Conservation (phyloP, 2,113 vertebrate species). For the Gobiocypris rarus region DNA sequence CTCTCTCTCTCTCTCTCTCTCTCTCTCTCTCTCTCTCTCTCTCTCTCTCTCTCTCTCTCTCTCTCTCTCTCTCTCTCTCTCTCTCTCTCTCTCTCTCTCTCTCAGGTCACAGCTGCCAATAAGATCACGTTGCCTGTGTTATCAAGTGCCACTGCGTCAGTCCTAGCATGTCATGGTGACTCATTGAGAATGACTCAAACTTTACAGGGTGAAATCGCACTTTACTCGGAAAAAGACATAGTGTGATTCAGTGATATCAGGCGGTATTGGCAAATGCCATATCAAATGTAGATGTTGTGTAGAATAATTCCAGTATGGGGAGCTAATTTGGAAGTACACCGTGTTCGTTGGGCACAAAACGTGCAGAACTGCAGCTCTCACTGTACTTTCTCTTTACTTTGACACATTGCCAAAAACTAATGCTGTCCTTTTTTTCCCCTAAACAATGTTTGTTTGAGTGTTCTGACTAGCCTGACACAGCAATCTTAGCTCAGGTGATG, state of each 20-base stretch:
- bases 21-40: not conserved
- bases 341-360: not conserved
- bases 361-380: constrained; percentile 48
- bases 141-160: constrained; percentile 24
- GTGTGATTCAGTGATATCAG: constrained; percentile 44
- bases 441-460: not conserved
- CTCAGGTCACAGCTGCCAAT: constrained; percentile 56
- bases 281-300: not conserved
- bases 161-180: constrained; percentile 51
- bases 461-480: not conserved
- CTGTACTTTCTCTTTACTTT: constrained; percentile 52
- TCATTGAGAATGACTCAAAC: constrained; percentile 60
- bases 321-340: not conserved
- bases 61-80: not conserved
- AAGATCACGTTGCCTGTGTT: constrained; percentile 62
- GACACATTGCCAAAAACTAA: not conserved
- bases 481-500: not conserved
- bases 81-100: not conserved
- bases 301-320: not conserved
- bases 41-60: not conserved
- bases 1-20: not conserved
- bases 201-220: constrained; percentile 51
- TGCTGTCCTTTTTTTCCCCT: not conserved
- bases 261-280: constrained; percentile 45
- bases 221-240: constrained; percentile 48